Evolutionary conservation across 2,888 invertebrate species (phyloP), one percentile per base, ranked within the genome.

Genomic region (Morpho helenor): DNA sequence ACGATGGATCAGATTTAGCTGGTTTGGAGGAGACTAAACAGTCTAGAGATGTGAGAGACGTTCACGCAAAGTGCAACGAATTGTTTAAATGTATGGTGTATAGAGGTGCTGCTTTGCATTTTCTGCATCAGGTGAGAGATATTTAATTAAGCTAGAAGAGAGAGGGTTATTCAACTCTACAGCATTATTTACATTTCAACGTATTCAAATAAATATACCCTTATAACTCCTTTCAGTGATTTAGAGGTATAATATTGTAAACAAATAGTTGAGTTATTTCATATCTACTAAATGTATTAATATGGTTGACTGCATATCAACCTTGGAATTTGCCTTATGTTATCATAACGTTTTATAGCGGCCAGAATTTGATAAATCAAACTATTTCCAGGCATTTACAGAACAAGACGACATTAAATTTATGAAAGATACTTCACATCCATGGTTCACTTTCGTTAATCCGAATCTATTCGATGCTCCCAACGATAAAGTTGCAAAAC

Each of bases 41-140:
- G 71, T 92, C 93, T 8, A 92, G 95, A 64, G 94, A 95, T 53
- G 92, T 96, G n/a, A 89, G 95, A 49, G 96, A 96, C 68, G 93
- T 96, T 9, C 96, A 97, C 73, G 93, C 95, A 0, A 97, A 97
- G 76, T 96, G 96, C 77, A 93, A 95, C 67, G 95, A 96, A 71
- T 84, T 97, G 50, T 93, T 96, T 68, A 92, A 93, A 63, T 96
- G 95, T 62, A 87, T 96, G 9, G 82, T 96, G 8, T 88, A 95
- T 50, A 92, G 96, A 61, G 96, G 96, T 0, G 93, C 95, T 8
- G 94, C 96, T 0, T 80, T 96, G 47, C 95, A 95, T 71, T 92
- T 93, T 64, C 87, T 96, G 44, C 93, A 95, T 76, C 96, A 96
- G 92, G 96, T 95, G 71, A 57, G 62, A 31, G 31, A 31, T 31